A percentile compares a stretch with the other conserved stretches of the same genome.
Evolutionary conservation across 2,797 vertebrate genomes (phyloP).

Genomic region (Tamandua tetradactyla): DNA sequence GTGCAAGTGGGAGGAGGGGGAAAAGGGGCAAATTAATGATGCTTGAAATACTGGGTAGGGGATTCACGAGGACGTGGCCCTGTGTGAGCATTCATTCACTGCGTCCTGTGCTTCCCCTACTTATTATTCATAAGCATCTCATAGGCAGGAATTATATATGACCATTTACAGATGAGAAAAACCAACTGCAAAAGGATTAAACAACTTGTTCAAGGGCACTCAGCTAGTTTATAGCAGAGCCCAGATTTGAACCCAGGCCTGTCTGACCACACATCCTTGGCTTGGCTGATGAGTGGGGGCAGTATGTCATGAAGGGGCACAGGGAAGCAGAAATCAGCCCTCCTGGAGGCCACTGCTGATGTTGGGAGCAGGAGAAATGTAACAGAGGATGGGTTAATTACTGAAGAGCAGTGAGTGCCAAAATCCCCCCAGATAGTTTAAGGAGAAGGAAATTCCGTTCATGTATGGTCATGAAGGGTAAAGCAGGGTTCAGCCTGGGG

Average conservation of each 20-base stretch:
- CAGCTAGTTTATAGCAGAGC: neutral
- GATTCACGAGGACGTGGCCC: fast-evolving
- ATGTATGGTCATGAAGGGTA: neutral
- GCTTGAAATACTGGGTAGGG: neutral
- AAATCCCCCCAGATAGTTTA: neutral
- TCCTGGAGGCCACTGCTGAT: no score
- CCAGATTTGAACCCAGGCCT: neutral
- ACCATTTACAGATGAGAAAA: neutral
- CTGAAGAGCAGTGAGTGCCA: neutral
- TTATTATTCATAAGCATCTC: neutral
- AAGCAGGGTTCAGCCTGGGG: neutral
- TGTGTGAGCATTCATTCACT: fast-evolving
- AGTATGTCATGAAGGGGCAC: neutral
- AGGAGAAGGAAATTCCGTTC: neutral
- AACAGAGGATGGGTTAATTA: neutral
- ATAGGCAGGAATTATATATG: neutral
- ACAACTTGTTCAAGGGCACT: neutral
- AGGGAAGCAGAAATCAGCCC: neutral
- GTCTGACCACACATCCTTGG: neutral
- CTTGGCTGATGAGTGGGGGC: neutral
- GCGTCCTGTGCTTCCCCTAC: neutral
- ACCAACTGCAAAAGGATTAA: neutral
- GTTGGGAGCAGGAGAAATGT: neutral
- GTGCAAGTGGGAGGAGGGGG: neutral
- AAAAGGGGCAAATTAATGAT: no score